Evolutionary conservation across 2,113 vertebrate genomes (phyloP), one percentile per base, ranked within the genome.

Genomic region (Gavia stellata): DNA sequence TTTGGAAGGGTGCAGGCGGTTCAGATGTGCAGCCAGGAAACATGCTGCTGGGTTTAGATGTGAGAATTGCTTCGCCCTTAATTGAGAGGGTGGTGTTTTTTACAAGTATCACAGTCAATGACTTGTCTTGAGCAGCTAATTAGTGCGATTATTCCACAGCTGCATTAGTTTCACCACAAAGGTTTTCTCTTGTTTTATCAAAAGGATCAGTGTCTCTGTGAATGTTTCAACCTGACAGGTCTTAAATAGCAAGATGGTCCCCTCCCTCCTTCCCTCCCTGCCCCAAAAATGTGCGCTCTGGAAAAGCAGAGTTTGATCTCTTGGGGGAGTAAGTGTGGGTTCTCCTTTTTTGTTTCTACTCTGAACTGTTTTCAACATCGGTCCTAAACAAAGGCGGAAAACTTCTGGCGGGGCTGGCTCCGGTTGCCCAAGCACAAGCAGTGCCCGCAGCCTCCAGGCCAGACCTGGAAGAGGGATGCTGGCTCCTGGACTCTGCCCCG

Each of bases 101-200:
- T 95, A 80, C 89, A 42, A 94, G 95, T 97, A 98, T 98, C 97
- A 91, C 98, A 97, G 97, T 98, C 97, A 97, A 65, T 98, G 97
- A 97, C 98, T 99, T 98, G 97, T 98, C 98, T 97, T 96, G 96
- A 98, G 98, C 94, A 98, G 99, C 98, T 99, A 99, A 99, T 99
- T 99, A 99, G 99, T 99, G 97, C 99, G 99, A 99, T 99, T 99
- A 99, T 98, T 98, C 98, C 97, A 95, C 99, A 99, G 99, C 98
- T 99, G 99, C 98, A 97, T 99, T 98, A 98, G 98, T 97, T 96
- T 93, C 95, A 67, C 94, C 98, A 98, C 98, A 98, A 98, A 98
- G 97, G 97, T 98, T 99, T 98, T 97, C 95, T 98, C 96, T 98
- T 98, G 97, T 97, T 98, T 98, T 98, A 99, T 99, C 99, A 98